Conservation (phyloP, 2,888 invertebrate species). For the Torymus texanus region DNA sequence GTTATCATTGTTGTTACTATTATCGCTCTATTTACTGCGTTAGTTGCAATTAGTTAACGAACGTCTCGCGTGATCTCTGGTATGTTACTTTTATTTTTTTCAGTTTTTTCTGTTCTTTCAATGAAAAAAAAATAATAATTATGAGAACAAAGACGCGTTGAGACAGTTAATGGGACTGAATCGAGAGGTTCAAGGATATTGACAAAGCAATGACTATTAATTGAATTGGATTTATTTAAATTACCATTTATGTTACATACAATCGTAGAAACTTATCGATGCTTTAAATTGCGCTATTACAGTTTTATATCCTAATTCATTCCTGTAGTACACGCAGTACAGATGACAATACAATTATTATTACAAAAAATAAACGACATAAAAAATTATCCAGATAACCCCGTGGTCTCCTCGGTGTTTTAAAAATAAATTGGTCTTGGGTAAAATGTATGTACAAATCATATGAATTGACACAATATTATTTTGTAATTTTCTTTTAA, state of each 20-base stretch:
- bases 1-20: conserved; percentile 66
- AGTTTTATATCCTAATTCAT: conserved; percentile 60
- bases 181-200: conserved; percentile 30
- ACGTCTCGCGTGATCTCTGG: conserved; percentile 54
- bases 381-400: conserved; percentile 43
- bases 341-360: conserved; percentile 60
- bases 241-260: conserved; percentile 62
- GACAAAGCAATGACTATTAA: conserved; percentile 29
- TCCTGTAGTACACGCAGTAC: conserved; percentile 62
- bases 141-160: background rate
- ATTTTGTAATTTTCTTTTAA: conserved; percentile 41
- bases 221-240: conserved; percentile 64
- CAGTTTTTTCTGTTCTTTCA: conserved; percentile 34
- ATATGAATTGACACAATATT: conserved; percentile 40
- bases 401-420: conserved; percentile 39
- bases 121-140: conserved; percentile 34
- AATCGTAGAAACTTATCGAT: conserved; percentile 67
- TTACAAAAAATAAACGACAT: conserved; percentile 51
- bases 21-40: conserved; percentile 56
- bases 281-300: conserved; percentile 63
- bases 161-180: conserved; percentile 26
- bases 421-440: conserved; percentile 43
- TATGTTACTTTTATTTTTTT: conserved; percentile 38
- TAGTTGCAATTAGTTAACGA: conserved; percentile 53
- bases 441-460: conserved; percentile 42